Evolutionary conservation across 1,140 invertebrate genomes (phyloP).

Genomic region (Pogonus chalceus): DNA sequence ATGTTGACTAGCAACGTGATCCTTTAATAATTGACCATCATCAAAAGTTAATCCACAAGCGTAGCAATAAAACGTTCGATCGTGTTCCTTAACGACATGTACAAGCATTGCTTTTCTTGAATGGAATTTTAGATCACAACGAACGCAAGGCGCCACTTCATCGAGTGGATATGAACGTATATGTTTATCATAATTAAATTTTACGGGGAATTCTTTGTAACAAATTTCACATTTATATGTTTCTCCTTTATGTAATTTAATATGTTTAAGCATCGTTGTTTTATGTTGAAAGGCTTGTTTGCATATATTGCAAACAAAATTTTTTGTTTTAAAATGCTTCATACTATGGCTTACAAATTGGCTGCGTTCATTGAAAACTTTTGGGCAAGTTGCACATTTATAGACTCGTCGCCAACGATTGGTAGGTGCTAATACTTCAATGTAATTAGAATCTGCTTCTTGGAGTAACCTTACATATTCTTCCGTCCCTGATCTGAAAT

Average conservation of each 20-base stretch:
- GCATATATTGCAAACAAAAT: neutral
- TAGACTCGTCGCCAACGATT: slow-evolving; percentile 39
- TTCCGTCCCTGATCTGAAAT: too few species aligned
- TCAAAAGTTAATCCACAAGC: neutral
- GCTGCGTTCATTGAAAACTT: neutral
- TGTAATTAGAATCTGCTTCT: slow-evolving; percentile 53
- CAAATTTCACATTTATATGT: neutral
- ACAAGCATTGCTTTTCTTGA: neutral
- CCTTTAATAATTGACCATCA: neutral
- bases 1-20: neutral
- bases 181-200: neutral
- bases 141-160: neutral
- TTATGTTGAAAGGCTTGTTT: neutral
- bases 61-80: neutral
- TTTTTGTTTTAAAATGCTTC: neutral
- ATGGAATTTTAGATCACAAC: neutral
- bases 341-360: neutral
- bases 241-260: neutral
- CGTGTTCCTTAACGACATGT: neutral
- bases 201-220: neutral
- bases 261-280: neutral
- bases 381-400: neutral
- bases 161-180: neutral
- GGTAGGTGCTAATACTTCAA: slow-evolving; percentile 50
- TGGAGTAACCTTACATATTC: slow-evolving; percentile 48